Conservation (phyloP, 64 coral and sea anemone species). For the Hydrozoanthus tunicans region DNA sequence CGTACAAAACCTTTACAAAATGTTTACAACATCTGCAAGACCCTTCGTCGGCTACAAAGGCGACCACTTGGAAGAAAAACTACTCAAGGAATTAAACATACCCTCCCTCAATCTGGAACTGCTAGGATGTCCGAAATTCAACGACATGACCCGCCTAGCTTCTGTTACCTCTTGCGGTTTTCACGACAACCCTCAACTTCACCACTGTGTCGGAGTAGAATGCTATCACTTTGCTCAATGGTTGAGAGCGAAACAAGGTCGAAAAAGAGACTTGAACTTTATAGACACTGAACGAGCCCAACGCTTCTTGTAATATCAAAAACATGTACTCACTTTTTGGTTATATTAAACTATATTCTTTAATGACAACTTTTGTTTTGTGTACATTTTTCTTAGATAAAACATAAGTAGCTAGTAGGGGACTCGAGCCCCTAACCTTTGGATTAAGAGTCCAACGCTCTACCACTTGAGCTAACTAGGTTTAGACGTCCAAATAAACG, state of each 20-base stretch:
- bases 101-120: conserved; percentile 8
- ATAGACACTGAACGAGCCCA: too few relatives aligned
- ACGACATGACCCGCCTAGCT: not conserved
- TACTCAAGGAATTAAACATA: not conserved
- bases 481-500: not conserved
- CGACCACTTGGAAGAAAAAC: not conserved
- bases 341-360: too few relatives aligned
- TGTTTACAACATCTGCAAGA: not conserved
- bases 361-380: too few relatives aligned
- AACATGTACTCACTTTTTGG: not conserved
- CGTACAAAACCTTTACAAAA: not conserved
- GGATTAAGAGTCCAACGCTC: too few relatives aligned
- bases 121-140: too few relatives aligned
- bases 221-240: not conserved
- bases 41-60: not conserved
- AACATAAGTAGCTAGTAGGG: not conserved
- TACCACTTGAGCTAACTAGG: too few relatives aligned
- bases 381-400: too few relatives aligned
- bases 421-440: not conserved
- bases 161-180: not conserved
- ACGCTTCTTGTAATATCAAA: not conserved
- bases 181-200: not conserved
- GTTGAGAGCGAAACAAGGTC: not conserved
- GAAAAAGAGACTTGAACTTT: not conserved
- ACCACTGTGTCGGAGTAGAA: not conserved